phyloP scores from a whole-genome alignment of 2,797 vertebrate genomes.

The Sebastes wilsoni region DNA sequence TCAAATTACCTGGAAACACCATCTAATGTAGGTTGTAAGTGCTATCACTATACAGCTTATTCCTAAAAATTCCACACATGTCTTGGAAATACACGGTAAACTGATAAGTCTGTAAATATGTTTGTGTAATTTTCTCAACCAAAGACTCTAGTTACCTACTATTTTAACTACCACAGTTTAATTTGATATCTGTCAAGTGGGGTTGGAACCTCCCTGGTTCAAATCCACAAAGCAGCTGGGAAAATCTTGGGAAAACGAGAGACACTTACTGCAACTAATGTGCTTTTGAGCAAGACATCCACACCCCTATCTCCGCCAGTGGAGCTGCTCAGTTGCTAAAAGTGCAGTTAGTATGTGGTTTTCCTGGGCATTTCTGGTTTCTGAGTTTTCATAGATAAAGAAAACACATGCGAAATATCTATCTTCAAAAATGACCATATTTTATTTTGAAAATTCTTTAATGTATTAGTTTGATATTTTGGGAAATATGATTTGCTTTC shows the following conservation, averaged over 20 bases:
- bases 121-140: background rate
- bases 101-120: background rate
- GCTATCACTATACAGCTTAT: background rate
- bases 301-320: background rate
- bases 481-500: background rate
- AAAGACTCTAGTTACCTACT: background rate
- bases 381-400: background rate
- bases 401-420: background rate
- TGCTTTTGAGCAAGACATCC: constrained; percentile 2
- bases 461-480: background rate
- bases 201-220: background rate
- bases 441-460: background rate
- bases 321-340: background rate
- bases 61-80: background rate
- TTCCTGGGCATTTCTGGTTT: background rate
- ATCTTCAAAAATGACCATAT: background rate
- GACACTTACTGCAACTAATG: background rate
- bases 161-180: constrained; percentile 7
- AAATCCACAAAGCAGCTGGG: background rate
- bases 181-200: constrained; percentile 1
- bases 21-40: constrained; percentile 4
- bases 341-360: background rate
- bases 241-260: background rate
- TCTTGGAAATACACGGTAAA: background rate
- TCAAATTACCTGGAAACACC: constrained; percentile 44